Conservation (phyloP, 2,797 vertebrate genomes). For the Perdix hodgsoniae region DNA sequence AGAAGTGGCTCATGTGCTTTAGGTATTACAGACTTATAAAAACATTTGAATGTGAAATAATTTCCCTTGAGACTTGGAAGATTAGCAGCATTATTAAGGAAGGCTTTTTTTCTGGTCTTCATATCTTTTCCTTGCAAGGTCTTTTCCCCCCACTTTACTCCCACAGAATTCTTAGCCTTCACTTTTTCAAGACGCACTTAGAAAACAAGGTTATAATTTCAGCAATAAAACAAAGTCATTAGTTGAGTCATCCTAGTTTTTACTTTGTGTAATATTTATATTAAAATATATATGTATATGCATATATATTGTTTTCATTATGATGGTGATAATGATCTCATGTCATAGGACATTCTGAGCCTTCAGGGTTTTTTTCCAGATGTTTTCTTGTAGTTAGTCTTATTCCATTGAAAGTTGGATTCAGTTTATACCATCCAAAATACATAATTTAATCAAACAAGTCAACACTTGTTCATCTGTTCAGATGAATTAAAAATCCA, state of each 20-base stretch:
- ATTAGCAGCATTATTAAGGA: not conserved
- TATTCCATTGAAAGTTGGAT: not conserved
- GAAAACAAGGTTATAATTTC: not conserved
- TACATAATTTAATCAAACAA: not conserved
- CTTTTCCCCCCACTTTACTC: not conserved
- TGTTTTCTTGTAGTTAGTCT: not conserved
- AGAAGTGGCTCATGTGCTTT: not conserved
- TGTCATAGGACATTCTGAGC: not conserved
- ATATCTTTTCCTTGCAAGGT: not conserved
- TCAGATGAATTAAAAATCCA: not conserved
- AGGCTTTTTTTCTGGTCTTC: not conserved
- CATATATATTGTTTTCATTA: not conserved
- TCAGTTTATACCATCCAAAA: not conserved
- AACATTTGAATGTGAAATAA: not conserved
- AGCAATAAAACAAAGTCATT: not conserved
- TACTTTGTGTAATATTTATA: not conserved
- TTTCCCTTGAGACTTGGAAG: not conserved
- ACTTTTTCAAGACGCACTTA: not conserved
- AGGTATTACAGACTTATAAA: not conserved
- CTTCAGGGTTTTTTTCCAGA: not conserved
- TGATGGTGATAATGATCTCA: not conserved
- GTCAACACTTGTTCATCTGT: not conserved
- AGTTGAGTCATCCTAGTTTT: not conserved
- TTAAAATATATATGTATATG: rapidly evolving
- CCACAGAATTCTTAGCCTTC: not conserved